A percentile compares a stretch with the other conserved stretches of the same genome.
Conservation (phyloP, 1,140 invertebrate genomes). For the Lucilia sericata region DNA sequence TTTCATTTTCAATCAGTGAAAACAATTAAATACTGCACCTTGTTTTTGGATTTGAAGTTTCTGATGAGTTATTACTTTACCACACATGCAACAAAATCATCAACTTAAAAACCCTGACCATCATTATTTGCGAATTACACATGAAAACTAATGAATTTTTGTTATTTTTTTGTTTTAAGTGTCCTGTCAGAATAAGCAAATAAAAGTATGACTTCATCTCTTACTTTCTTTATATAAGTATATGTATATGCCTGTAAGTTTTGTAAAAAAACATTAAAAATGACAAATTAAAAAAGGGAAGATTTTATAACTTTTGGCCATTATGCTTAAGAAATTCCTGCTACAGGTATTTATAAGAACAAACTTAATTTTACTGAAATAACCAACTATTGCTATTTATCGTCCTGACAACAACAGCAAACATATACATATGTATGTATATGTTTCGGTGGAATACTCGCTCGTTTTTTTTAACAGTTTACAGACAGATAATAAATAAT, state of each 20-base stretch:
- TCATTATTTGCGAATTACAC: background rate
- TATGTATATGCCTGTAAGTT: too few relatives aligned
- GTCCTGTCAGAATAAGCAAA: background rate
- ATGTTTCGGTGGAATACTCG: background rate
- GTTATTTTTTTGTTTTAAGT: background rate
- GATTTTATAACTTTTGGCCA: background rate
- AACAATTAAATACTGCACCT: constrained; percentile 5
- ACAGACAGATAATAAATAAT: constrained; percentile 20
- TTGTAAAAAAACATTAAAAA: too few relatives aligned
- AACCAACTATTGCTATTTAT: background rate
- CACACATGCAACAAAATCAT: constrained; percentile 64
- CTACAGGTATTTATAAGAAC: background rate
- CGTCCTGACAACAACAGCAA: constrained; percentile 1
- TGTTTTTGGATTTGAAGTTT: background rate
- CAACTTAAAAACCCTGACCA: constrained; percentile 51
- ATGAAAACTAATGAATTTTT: constrained; percentile 3
- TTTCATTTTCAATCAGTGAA: constrained; percentile 9
- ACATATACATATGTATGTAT: background rate
- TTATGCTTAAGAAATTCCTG: background rate
- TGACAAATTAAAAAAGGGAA: background rate
- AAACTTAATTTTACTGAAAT: background rate
- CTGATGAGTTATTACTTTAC: constrained; percentile 46
- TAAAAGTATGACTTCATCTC: constrained; percentile 13
- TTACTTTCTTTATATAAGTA: background rate
- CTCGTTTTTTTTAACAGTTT: background rate